Conservation (phyloP, 2,113 vertebrate species). For the Leptobrachium leishanense region DNA sequence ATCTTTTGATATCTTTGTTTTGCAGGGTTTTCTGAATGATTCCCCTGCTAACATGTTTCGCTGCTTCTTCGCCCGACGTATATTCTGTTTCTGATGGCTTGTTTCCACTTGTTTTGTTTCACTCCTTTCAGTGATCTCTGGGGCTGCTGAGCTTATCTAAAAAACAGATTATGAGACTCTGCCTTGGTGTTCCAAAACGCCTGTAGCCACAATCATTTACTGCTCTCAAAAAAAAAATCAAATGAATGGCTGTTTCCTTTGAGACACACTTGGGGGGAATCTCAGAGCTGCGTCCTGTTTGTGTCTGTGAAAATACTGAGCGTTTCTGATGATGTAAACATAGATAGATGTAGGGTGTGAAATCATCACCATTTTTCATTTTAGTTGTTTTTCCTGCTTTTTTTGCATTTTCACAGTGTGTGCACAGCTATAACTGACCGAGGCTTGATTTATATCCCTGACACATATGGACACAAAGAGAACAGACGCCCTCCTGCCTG, state of each 20-base stretch:
- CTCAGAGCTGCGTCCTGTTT: background rate
- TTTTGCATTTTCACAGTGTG: too few species aligned
- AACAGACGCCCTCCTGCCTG: too few species aligned
- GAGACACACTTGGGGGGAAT: background rate
- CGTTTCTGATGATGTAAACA: too few species aligned
- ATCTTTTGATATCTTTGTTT: background rate
- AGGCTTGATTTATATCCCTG: too few species aligned
- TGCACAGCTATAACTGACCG: too few species aligned
- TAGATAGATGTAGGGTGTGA: too few species aligned
- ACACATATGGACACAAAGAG: too few species aligned
- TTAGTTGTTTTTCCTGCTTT: too few species aligned
- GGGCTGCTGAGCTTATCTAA: constrained; percentile 3
- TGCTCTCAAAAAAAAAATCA: constrained; percentile 3
- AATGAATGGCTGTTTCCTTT: constrained; percentile 26
- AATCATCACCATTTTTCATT: too few species aligned
- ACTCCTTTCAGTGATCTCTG: constrained; percentile 4
- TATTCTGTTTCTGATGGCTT: constrained; percentile 23
- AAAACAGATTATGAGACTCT: constrained; percentile 21
- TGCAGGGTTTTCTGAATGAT: background rate
- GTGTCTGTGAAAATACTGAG: background rate
- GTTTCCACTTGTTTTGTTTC: constrained; percentile 24
- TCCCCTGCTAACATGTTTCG: background rate
- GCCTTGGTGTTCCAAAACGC: background rate
- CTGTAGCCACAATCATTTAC: constrained; percentile 26
- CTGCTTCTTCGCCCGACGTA: constrained; percentile 12